These are phyloP conservation scores for Odiellus spinosus DNA, from an alignment of 2,888 invertebrate species.

Conservation along the genomic window DNA sequence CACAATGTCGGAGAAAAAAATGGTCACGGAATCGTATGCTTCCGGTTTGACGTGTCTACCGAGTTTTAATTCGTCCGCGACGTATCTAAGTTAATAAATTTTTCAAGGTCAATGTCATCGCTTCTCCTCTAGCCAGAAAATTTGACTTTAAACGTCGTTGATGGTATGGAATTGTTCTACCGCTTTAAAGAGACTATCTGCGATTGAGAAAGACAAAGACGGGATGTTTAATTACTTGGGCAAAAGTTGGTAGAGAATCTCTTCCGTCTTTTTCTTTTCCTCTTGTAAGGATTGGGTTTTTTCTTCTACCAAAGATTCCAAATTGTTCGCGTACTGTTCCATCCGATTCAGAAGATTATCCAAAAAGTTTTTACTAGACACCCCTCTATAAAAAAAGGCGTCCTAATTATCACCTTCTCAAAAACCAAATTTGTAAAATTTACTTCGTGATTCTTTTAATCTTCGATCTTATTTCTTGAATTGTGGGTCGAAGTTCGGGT, in stretches of 20 bases:
- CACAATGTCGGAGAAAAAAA: slow-evolving; percentile 23
- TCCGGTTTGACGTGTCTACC: slow-evolving; percentile 22
- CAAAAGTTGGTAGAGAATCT: slow-evolving; percentile 23
- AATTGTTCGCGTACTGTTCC: slow-evolving; percentile 25
- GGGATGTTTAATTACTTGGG: slow-evolving; percentile 24
- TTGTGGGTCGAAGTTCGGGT: slow-evolving; percentile 49
- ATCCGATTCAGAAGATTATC: slow-evolving; percentile 23
- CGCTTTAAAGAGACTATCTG: no score
- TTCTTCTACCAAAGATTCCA: slow-evolving; percentile 24
- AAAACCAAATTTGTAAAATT: background rate
- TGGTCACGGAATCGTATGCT: slow-evolving; percentile 21
- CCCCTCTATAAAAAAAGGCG: slow-evolving; percentile 33
- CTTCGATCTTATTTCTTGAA: slow-evolving; percentile 50
- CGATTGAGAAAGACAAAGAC: no score
- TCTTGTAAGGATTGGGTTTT: slow-evolving; percentile 22
- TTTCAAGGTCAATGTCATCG: no score
- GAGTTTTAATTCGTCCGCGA: slow-evolving; percentile 21
- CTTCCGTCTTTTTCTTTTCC: slow-evolving; percentile 24
- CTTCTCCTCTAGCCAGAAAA: no score
- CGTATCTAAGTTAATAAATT: slow-evolving; percentile 14
- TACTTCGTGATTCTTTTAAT: slow-evolving; percentile 34
- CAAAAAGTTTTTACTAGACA: slow-evolving; percentile 44
- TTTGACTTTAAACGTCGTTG: no score
- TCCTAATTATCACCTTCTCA: no score
- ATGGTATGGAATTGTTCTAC: no score